phyloP scores from a whole-genome alignment of 2,113 vertebrate species.

The Ploceus nigricollis region DNA sequence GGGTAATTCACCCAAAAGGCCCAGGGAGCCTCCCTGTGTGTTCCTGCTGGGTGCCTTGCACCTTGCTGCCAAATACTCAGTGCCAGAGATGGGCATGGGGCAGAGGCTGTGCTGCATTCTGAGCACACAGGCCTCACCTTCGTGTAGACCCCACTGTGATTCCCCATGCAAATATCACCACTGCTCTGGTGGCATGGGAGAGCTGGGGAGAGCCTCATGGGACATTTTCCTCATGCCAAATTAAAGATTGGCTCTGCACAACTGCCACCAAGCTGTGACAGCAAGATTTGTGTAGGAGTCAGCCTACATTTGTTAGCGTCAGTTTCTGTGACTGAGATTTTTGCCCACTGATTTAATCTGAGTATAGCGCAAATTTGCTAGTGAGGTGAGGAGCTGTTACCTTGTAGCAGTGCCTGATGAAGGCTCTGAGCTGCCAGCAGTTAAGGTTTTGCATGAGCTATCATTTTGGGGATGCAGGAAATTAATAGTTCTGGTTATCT shows the following conservation, averaged over 20 bases:
- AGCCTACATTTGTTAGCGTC: fast-evolving
- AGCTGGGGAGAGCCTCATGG: fast-evolving
- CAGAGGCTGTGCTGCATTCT: not conserved
- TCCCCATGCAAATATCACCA: fast-evolving
- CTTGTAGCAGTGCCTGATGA: not conserved
- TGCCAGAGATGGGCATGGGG: fast-evolving
- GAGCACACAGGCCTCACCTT: fast-evolving
- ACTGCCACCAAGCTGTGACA: not conserved
- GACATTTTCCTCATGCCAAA: not conserved
- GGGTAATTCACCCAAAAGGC: not conserved
- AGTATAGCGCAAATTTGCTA: not conserved
- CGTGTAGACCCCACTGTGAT: fast-evolving
- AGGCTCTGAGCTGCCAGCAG: not conserved
- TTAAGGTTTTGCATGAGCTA: not conserved
- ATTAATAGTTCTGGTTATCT: not conserved
- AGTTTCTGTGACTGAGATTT: not conserved
- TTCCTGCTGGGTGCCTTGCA: not conserved
- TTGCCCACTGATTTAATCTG: not conserved
- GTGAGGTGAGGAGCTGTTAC: not conserved
- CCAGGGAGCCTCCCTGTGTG: fast-evolving
- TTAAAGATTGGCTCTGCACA: not conserved
- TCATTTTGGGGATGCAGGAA: not conserved
- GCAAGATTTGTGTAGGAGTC: not conserved
- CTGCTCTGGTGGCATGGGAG: fast-evolving
- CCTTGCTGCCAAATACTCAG: fast-evolving